Evolutionary conservation across 92 coral and sea anemone genomes (phyloP), one percentile per base, ranked within the genome.

Genomic region (Heteractis magnifica): DNA sequence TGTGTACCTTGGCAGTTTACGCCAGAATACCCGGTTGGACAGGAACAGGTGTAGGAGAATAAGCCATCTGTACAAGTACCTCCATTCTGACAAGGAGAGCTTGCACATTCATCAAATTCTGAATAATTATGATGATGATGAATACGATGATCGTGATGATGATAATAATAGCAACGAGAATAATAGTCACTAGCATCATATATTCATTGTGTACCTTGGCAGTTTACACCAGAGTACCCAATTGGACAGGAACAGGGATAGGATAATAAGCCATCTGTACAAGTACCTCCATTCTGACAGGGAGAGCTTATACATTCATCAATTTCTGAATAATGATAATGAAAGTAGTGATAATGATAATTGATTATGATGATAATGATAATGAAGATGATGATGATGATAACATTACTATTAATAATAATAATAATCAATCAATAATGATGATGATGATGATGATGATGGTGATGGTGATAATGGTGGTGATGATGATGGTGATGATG

Each of bases 1-100:
- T 56, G 4, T 56, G 62, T 80, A 80, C 83, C 83, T 80, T 80
- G 23, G n/a, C 83, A 80, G 13, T 49, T 19, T 48, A 44, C 15
- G 18, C 83, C 83, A 14, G 83, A 64, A 48, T 80, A 79, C 3
- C 53, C 53, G 16, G 51, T 41, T 2, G 15, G 20, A 60, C 82
- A 79, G 7, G 82, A 26, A 60, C 82, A 79, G 16, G 48, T 44
- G 55, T 20, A 59, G 0, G 82, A 79, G 21, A 73, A 59, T 16
- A 55, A 55, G 9, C 41, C 49, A 52, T 79, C 65, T 6, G 82
- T 64, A 60, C 82, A 79, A 4, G 82, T 79, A 6, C 82, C 75
- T 7, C 68, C 20, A 51, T 79, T 11, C 51, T 21, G 73, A 19
- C 82, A 79, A 0, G 82, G 82, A 79, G 82, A 59, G 16, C 82